phyloP scores from a whole-genome alignment of 2,113 vertebrate genomes.

The Eclectus roratus region DNA sequence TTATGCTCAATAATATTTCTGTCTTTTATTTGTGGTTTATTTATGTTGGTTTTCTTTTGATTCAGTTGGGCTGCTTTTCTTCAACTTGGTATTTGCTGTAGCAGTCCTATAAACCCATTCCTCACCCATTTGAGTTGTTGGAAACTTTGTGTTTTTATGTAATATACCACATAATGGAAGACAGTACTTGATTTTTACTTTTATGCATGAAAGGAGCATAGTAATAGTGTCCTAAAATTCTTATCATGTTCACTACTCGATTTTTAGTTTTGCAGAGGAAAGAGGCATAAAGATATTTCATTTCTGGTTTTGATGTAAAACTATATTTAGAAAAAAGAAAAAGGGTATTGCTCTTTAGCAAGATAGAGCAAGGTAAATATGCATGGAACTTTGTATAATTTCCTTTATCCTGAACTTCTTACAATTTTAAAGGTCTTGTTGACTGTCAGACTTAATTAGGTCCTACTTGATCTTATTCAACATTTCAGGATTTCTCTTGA shows the following conservation, averaged over 20 bases:
- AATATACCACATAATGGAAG: not conserved
- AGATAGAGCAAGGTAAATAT: not conserved
- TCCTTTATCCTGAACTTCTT: not conserved
- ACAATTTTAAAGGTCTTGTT: not conserved
- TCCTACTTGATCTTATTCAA: not conserved
- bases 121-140: not conserved
- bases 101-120: not conserved
- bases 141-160: not conserved
- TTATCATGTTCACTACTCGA: not conserved
- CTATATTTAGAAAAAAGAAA: not conserved
- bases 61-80: not conserved
- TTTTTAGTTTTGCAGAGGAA: not conserved
- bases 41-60: not conserved
- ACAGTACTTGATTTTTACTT: not conserved
- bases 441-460: not conserved
- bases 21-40: constrained; percentile 2
- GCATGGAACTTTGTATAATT: not conserved
- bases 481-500: not conserved
- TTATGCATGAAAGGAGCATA: not conserved
- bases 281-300: not conserved
- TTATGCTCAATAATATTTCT: not conserved
- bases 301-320: not conserved
- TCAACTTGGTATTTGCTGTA: not conserved
- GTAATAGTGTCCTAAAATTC: not conserved
- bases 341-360: not conserved